Base-by-base conservation (phyloP, 2,113 vertebrate genomes). In the Phycodurus eques region DNA sequence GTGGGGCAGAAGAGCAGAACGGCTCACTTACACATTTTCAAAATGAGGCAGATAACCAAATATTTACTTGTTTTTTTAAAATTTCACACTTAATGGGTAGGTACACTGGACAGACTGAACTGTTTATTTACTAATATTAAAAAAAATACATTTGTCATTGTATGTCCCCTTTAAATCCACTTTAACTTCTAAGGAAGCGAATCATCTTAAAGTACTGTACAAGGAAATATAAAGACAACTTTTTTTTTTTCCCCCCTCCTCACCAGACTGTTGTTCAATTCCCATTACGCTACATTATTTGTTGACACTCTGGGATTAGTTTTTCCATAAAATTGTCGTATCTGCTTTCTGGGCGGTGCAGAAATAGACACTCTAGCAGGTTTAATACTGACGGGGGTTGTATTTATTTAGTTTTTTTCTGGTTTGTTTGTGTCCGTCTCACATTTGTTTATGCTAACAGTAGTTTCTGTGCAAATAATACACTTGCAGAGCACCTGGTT, bases 141-240 rank as follows among this genome's bases (percentile, higher is more conserved):
- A 57, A 9, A 11, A 57, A 9, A 27, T 8, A 12, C 3, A 7
- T 57, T 11, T 49, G 13, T n/a, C 54, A 22, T 57, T 27, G 27
- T 33, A 31, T 22, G 13, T 33, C 20, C 27, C 57, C 6, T 60
- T 60, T 60, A 33, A 60, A 60, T 8, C 7, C 1, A 53, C 57
- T 60, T 12, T 5, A 33, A 33, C 27, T 33, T 60, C 57, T 14
- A 27, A 60, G 57, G 27, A 60, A 33, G 57, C 57, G 27, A 13
- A 60, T 60, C 57, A 60, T 12, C 57, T 31, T 60, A 60, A 60
- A 33, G 57, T 14, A 11, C 57, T 60, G 13, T 53, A 8, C 57
- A 33, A 33, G 27, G 54, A 60, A 60, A 60, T 60, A 60, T 31
- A 33, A 60, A 60, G 57, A 60, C 57, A 60, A n/a, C n/a, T n/a